Conservation (phyloP, 2,113 vertebrate genomes). For the Hemiscyllium ocellatum region DNA sequence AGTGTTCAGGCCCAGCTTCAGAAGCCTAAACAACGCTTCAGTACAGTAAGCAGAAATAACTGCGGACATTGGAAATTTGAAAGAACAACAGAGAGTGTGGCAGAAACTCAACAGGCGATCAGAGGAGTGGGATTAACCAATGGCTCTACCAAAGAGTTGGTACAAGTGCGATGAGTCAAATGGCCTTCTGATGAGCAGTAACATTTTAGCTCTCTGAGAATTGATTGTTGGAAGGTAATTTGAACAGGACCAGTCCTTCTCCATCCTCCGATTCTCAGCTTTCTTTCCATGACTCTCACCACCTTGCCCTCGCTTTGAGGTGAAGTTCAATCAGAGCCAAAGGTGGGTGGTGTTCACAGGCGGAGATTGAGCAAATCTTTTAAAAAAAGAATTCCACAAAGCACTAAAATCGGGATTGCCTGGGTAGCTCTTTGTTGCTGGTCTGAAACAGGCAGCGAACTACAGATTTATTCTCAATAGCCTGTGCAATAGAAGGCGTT, state of each 20-base stretch:
- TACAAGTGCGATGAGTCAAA: neutral
- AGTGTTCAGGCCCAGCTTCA: neutral
- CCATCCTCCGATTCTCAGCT: neutral
- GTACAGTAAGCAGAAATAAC: too few relatives aligned
- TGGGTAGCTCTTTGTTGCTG: neutral
- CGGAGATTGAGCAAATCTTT: neutral
- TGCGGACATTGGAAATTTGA: too few relatives aligned
- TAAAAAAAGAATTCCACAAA: neutral
- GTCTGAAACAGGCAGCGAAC: neutral
- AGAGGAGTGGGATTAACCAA: neutral
- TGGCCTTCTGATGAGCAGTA: neutral
- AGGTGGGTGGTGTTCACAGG: neutral
- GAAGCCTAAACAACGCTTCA: neutral
- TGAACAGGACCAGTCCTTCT: neutral
- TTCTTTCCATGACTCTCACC: neutral
- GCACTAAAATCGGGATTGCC: neutral
- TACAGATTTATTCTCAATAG: neutral
- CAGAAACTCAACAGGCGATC: neutral
- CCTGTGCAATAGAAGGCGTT: neutral
- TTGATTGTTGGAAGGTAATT: neutral
- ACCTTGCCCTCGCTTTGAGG: neutral
- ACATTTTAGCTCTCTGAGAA: neutral
- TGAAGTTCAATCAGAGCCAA: neutral
- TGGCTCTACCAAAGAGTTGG: neutral
- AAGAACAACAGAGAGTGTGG: too few relatives aligned